Percentiles rank a stretch among this genome's conserved stretches.
Evolutionary conservation across 2,888 invertebrate genomes (phyloP).

Genomic region (Empis stercorea): DNA sequence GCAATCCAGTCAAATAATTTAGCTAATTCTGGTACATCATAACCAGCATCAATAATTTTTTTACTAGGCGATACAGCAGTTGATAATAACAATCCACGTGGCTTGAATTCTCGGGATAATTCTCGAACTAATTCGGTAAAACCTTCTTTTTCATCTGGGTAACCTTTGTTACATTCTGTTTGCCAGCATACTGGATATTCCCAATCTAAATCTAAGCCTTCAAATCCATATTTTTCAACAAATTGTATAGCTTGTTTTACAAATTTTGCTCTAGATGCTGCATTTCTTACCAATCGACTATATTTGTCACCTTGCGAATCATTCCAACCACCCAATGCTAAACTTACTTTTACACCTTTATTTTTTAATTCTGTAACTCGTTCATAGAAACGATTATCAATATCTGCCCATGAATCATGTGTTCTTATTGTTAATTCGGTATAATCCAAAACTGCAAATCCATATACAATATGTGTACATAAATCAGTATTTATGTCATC

Average conservation of each 20-base stretch:
- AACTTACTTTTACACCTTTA: constrained; percentile 68
- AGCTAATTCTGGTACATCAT: constrained; percentile 64
- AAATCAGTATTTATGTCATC: constrained; percentile 75
- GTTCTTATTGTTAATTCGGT: constrained; percentile 65
- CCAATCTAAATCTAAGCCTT: constrained; percentile 93
- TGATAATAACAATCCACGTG: constrained; percentile 57
- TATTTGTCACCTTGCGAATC: constrained; percentile 86
- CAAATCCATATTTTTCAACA: constrained; percentile 67
- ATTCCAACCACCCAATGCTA: constrained; percentile 93
- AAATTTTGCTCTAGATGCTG: constrained; percentile 57
- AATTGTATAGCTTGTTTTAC: constrained; percentile 62
- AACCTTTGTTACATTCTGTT: constrained; percentile 77
- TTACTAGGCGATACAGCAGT: constrained; percentile 82
- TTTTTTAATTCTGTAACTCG: constrained; percentile 65
- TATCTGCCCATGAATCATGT: constrained; percentile 84
- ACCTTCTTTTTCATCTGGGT: constrained; percentile 66
- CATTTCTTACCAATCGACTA: constrained; percentile 67
- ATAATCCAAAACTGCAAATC: constrained; percentile 81
- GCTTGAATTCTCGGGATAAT: constrained; percentile 51
- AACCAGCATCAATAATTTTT: constrained; percentile 73
- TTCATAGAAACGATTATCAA: constrained; percentile 78
- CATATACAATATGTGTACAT: constrained; percentile 87
- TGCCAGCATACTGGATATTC: constrained; percentile 65
- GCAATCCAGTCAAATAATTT: constrained; percentile 77
- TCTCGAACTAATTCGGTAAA: constrained; percentile 65